Base-by-base conservation (phyloP, 2,113 vertebrate genomes). In the Tonatia bakeri region DNA sequence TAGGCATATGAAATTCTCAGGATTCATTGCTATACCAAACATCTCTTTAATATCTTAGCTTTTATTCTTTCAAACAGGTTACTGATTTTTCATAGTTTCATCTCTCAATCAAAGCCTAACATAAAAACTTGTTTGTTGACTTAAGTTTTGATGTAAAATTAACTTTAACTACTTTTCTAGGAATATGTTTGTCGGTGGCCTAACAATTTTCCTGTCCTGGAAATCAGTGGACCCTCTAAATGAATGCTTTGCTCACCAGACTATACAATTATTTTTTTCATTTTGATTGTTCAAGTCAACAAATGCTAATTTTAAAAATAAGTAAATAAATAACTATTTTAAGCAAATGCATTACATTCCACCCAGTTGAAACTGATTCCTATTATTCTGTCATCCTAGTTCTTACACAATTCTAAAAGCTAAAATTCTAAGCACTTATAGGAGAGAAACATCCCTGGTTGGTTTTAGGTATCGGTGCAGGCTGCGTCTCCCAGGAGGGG, bases 81-180 rank as follows among this genome's bases (percentile, higher is more conserved):
- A 97, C 97, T 96, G 97, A 96, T 97, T 98, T 97, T 97, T 86
- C 85, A 93, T 83, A 94, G 95, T 94, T 94, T 97, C 92, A 72
- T 95, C 96, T 97, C 92, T 96, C 96, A 96, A 76, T 97, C 96
- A 97, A 97, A 97, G 54, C 52, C 45, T 33, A 94, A 96, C 67
- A 88, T 82, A 59, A 95, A 97, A 97, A 92, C 90, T 73, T 96
- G 87, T 79, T 92, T 97, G 96, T 96, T 95, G 96, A 91, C 82
- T 83, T 91, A 54, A 91, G 20, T 59, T 73, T 97, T 96, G 96
- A 96, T 96, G 73, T 97, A 97, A 97, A 97, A 96, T 97, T 97
- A 83, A 97, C 59, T 96, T 94, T 87, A 94, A 96, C 94, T 96
- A 43, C 87, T 97, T 95, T 73, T 79, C 73, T 80, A 70, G 95